Evolutionary conservation across 2,797 vertebrate genomes (phyloP), one percentile per base, ranked within the genome.

Genomic region (Buceros bicornis): DNA sequence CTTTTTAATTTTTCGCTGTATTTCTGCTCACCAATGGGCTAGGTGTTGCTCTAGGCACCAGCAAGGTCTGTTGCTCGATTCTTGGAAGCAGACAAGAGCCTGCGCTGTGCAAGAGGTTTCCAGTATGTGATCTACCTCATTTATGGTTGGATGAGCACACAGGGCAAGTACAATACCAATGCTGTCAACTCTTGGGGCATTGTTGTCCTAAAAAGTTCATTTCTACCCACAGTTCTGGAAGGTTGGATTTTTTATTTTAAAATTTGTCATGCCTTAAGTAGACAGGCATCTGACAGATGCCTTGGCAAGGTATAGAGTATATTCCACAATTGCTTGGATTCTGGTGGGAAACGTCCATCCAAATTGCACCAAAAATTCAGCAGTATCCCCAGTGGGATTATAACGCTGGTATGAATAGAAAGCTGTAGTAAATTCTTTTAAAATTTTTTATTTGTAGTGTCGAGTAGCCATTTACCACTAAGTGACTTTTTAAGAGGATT

Each of bases 401-500:
- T 86, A 84, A 60, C 29, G 26, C 26, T 8, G 15, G 40, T 79
- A 66, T 60, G 83, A 92, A 77, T 42, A 89, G 56, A 91, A 94
- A 93, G 33, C 51, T 81, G 28, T 58, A 69, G 69, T 84, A 79
- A 87, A 72, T 86, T 61, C 45, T 47, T 90, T 48, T 25, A 18
- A 57, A 67, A 62, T 19, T 2, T 9, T 89, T 95, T 92, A 95
- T 93, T 96, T 95, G 88, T 94, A 82, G 67, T 82, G 67, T 95
- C 11, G 7, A 95, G 87, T 93, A 92, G 77, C 83, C 83, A 26
- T 92, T 95, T 94, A 47, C 90, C 78, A 56, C 88, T 94, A 85
- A 95, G 86, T 95, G 95, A 77, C 95, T 97, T 97, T 95, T 96
- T 77, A 97, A 97, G 91, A 93, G 66, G 88, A 90, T 97, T 95